Evolutionary conservation across 2,888 invertebrate species (phyloP), one percentile per base, ranked within the genome.

Genomic region (Drosophila aldrichi): DNA sequence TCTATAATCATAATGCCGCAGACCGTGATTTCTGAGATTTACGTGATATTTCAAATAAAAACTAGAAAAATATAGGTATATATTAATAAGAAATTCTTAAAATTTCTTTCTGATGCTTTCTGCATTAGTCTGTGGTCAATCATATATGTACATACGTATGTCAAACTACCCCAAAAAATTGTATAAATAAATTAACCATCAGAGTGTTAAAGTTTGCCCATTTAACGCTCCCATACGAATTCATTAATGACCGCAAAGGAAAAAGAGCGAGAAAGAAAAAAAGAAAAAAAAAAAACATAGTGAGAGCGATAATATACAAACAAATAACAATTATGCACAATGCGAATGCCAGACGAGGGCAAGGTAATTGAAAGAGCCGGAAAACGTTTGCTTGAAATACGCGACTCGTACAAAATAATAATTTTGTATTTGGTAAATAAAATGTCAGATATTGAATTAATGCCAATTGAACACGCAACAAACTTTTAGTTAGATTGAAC

Each of bases 401-500:
- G 67, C 69, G 79, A 76, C 62, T 79, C 86, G 83, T 59, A 75
- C 79, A 83, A 79, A 52, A 79, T 75, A 87, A 84, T 75, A 64
- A 77, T 77, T 81, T 83, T 77, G 79, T 83, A 63, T 87, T 84
- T 74, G 76, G 60, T 70, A 77, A 87, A 80, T 76, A 69, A 84
- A 80, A 76, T 72, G 82, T 67, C 79, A 68, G 70, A 70, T 76
- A 64, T 78, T 71, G 70, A 73, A 79, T 69, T 79, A 80, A 87
- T 84, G 79, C 81, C 77, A 77, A 79, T 74, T 67, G 61, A 70
- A 63, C 84, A 84, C 84, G 84, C 84, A 84, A 82, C 57, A 82
- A 74, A 84, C 85, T 84, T 73, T 84, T 87, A 88, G 85, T 48
- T 56, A 51, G 82, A 84, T 84, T 87, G 70, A 82, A 82, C 68